A percentile compares a stretch with the other conserved stretches of the same genome.
Evolutionary conservation across 2,888 invertebrate species (phyloP).

Genomic region (Amblyjoppa proteus): DNA sequence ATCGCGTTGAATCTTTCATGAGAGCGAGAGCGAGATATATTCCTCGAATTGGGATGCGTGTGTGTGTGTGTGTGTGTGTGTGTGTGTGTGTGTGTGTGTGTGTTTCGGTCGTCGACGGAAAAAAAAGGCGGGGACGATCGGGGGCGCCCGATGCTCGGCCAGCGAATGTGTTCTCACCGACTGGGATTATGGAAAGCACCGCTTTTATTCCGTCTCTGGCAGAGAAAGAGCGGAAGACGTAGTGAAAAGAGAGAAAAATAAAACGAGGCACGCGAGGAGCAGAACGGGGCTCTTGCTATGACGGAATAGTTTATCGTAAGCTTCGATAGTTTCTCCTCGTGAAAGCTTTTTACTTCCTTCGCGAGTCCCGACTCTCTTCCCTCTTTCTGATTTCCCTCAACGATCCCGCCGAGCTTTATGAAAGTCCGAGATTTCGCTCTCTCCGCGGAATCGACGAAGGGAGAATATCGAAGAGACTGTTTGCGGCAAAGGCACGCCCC

Average conservation of each 20-base stretch:
- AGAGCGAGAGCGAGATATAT: slow-evolving; percentile 50
- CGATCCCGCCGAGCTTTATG: slow-evolving; percentile 35
- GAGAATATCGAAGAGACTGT: slow-evolving; percentile 8
- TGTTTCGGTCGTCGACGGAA: slow-evolving; percentile 28
- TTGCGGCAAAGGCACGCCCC: not conserved
- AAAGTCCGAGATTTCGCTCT: slow-evolving; percentile 37
- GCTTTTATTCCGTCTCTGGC: slow-evolving; percentile 39
- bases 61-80: no score
- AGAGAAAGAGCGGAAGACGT: slow-evolving; percentile 9
- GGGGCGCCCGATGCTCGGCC: slow-evolving; percentile 1
- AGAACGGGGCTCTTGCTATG: slow-evolving; percentile 29
- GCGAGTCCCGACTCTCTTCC: not conserved
- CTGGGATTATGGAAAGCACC: slow-evolving; percentile 62
- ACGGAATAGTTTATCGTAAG: slow-evolving; percentile 64
- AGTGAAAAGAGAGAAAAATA: slow-evolving; percentile 27
- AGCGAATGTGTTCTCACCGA: slow-evolving; percentile 44
- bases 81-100: slow-evolving; percentile 1
- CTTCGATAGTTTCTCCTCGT: slow-evolving; percentile 53
- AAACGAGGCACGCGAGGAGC: slow-evolving; percentile 28
- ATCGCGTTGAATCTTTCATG: slow-evolving; percentile 67
- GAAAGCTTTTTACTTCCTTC: slow-evolving; percentile 38
- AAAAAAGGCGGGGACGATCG: slow-evolving; percentile 48
- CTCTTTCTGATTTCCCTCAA: slow-evolving; percentile 20
- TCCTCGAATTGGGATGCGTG: slow-evolving; percentile 43
- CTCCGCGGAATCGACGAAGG: slow-evolving; percentile 5